These are phyloP conservation scores for Rhagologus leucostigma DNA, from an alignment of 2,113 vertebrate genomes.

Conservation along the genomic window DNA sequence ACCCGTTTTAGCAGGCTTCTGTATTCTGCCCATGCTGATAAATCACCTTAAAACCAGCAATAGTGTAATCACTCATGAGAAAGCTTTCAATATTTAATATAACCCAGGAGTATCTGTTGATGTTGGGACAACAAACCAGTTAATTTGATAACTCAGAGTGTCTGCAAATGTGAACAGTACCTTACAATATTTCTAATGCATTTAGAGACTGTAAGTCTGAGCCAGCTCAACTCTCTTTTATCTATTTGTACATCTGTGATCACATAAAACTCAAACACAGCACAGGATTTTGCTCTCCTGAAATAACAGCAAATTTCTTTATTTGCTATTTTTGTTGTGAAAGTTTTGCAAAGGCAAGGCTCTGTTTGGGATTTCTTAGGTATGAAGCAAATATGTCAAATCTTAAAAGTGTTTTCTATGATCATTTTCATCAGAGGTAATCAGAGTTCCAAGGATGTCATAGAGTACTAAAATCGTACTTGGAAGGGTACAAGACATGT, in stretches of 20 bases:
- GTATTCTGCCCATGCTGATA: background rate
- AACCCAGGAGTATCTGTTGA: background rate
- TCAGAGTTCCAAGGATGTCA: background rate
- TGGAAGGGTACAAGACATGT: rapidly evolving
- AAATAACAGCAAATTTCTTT: background rate
- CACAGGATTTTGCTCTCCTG: background rate
- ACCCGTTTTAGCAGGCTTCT: rapidly evolving
- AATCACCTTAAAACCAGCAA: background rate
- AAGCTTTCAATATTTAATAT: background rate
- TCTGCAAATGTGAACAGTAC: background rate
- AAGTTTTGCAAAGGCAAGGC: background rate
- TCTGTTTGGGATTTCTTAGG: background rate
- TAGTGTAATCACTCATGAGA: background rate
- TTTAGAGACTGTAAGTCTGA: background rate
- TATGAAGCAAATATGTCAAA: background rate
- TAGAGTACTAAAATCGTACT: background rate
- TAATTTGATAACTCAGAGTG: background rate
- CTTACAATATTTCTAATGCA: background rate
- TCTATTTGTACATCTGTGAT: background rate
- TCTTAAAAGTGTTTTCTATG: background rate
- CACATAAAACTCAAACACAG: background rate
- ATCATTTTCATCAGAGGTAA: background rate
- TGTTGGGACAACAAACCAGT: background rate
- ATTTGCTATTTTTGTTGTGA: background rate
- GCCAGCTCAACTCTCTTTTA: background rate